Conservation (phyloP, 2,888 invertebrate species). For the Pollenia angustigena region DNA sequence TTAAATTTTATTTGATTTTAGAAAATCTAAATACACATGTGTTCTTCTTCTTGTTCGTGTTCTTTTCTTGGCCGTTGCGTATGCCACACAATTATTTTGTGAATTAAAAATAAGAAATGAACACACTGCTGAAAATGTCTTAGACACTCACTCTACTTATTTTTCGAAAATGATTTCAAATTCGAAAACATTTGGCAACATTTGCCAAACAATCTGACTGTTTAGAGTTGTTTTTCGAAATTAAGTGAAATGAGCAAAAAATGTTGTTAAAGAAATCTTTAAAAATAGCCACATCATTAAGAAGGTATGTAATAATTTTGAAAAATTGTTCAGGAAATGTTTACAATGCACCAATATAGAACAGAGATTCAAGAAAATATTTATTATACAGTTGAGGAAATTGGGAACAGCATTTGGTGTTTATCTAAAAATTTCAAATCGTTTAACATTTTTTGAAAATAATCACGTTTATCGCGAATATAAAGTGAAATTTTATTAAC, state of each 20-base stretch:
- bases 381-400: constrained; percentile 11
- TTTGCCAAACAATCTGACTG: constrained; percentile 30
- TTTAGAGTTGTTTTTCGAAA: neutral
- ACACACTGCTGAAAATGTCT: constrained; percentile 33
- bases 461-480: no score
- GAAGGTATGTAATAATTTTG: constrained; percentile 49
- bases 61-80: constrained; percentile 32
- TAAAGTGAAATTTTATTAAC: no score
- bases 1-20: constrained; percentile 2
- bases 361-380: neutral
- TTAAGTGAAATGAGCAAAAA: constrained; percentile 39
- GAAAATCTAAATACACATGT: constrained; percentile 45
- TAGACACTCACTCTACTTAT: constrained; percentile 33
- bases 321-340: constrained; percentile 16
- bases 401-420: constrained; percentile 26
- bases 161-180: constrained; percentile 35
- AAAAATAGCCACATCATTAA: constrained; percentile 63
- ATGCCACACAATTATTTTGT: constrained; percentile 53
- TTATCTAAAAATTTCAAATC: constrained; percentile 4
- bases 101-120: constrained; percentile 61
- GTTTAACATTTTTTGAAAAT: no score
- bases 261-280: constrained; percentile 42
- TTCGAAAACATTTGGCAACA: constrained; percentile 54
- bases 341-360: neutral
- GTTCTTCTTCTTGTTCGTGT: neutral